A percentile compares a stretch with the other conserved stretches of the same genome.
These are phyloP conservation scores for Idris sp. DNA, from an alignment of 1,140 invertebrate genomes.

Conservation along the genomic window DNA sequence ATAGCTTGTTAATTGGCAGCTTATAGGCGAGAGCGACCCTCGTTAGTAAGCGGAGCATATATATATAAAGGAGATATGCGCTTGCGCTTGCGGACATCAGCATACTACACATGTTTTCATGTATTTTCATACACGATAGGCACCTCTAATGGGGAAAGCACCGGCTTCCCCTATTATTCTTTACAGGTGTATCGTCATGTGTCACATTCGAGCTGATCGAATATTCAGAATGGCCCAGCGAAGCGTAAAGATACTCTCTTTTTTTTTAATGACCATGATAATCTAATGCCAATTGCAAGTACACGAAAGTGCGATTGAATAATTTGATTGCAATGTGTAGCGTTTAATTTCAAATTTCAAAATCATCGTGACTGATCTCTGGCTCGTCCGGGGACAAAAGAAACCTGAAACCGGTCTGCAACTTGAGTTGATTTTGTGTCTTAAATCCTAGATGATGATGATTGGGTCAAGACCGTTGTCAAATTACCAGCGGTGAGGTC, in stretches of 20 bases:
- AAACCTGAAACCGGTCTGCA: slow-evolving; percentile 3
- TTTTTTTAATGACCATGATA: slow-evolving; percentile 63
- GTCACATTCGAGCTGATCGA: slow-evolving; percentile 58
- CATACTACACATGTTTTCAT: slow-evolving; percentile 65
- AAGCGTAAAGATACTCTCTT: slow-evolving; percentile 48
- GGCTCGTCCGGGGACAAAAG: neutral
- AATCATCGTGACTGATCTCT: neutral
- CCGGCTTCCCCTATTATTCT: slow-evolving; percentile 54
- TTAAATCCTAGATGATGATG: slow-evolving; percentile 21
- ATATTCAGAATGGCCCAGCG: slow-evolving; percentile 55
- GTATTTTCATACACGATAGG: slow-evolving; percentile 63
- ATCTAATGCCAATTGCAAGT: slow-evolving; percentile 39
- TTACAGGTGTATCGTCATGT: slow-evolving; percentile 64
- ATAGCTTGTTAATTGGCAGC: slow-evolving; percentile 76
- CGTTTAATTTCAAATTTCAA: slow-evolving; percentile 19
- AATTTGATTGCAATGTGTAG: slow-evolving; percentile 44
- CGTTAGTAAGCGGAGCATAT: slow-evolving; percentile 70
- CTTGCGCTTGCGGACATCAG: slow-evolving; percentile 51
- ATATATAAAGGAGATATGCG: slow-evolving; percentile 29
- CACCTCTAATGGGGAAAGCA: slow-evolving; percentile 46
- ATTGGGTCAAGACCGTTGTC: slow-evolving; percentile 28
- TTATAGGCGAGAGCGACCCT: slow-evolving; percentile 73
- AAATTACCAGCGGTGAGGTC: slow-evolving; percentile 34
- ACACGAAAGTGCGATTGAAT: slow-evolving; percentile 41
- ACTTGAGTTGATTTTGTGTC: slow-evolving; percentile 4